Evolutionary conservation across 2,888 invertebrate genomes (phyloP).

Genomic region (Calliscelio sp.): DNA sequence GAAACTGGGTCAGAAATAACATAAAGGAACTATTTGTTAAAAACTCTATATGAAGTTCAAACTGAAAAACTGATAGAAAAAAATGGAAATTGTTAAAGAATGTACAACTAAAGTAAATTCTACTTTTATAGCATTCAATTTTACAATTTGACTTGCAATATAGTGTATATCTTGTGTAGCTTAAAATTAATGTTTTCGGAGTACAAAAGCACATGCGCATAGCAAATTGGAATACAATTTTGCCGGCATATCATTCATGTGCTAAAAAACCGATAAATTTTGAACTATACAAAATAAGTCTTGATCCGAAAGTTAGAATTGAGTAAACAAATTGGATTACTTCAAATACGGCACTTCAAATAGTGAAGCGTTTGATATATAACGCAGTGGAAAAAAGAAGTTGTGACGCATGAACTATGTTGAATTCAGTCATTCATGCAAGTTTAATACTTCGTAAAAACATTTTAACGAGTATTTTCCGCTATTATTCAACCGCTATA

Average conservation of each 20-base stretch:
- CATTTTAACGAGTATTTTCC: slow-evolving; percentile 52
- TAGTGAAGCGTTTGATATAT: slow-evolving; percentile 46
- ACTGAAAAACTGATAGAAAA: no score
- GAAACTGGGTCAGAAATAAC: no score
- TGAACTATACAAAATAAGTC: slow-evolving; percentile 30
- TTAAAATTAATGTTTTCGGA: no score
- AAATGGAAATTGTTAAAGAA: no score
- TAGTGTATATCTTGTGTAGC: no score
- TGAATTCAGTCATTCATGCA: slow-evolving; percentile 47
- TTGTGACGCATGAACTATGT: slow-evolving; percentile 54
- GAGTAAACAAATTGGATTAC: slow-evolving; percentile 52
- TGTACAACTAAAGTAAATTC: no score
- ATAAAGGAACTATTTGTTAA: no score
- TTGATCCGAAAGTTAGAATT: slow-evolving; percentile 47
- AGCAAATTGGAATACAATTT: not conserved
- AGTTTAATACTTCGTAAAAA: slow-evolving; percentile 60
- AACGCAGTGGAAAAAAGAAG: slow-evolving; percentile 44
- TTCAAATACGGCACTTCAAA: slow-evolving; percentile 50
- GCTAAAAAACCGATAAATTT: not conserved
- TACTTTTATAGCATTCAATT: no score
- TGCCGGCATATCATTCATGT: not conserved
- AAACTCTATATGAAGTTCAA: no score
- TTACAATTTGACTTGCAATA: no score
- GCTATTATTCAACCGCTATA: slow-evolving; percentile 35
- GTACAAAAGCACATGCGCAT: no score